Evolutionary conservation across 2,888 invertebrate genomes (phyloP).

Genomic region (Myathropa florea): DNA sequence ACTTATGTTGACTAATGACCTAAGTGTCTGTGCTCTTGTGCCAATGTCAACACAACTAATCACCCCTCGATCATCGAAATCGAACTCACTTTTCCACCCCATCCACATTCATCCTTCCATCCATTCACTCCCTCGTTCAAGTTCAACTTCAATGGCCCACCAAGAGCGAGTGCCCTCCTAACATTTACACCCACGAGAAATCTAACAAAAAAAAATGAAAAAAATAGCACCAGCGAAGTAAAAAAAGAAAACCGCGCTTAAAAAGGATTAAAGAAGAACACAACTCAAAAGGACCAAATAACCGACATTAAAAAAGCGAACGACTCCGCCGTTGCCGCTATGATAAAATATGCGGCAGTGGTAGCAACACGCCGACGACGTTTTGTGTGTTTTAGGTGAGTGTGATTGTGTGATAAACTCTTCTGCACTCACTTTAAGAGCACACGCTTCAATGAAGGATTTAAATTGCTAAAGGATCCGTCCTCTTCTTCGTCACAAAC

Average conservation of each 20-base stretch:
- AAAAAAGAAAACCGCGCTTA: constrained; percentile 47
- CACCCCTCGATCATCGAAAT: neutral
- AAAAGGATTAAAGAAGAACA: constrained; percentile 53
- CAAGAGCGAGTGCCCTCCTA: constrained; percentile 29
- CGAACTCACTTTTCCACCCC: neutral
- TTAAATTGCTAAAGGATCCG: constrained; percentile 69
- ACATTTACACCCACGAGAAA: constrained; percentile 43
- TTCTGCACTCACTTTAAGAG: constrained; percentile 70
- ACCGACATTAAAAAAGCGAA: constrained; percentile 70
- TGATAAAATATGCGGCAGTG: constrained; percentile 71
- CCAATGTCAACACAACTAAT: constrained; percentile 1
- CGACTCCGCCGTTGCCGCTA: constrained; percentile 36
- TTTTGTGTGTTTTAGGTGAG: constrained; percentile 67
- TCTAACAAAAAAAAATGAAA: neutral
- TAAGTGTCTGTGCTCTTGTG: neutral
- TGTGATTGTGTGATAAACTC: constrained; percentile 71
- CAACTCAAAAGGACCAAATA: constrained; percentile 68
- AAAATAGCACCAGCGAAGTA: neutral
- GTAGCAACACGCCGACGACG: constrained; percentile 64
- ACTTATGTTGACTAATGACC: neutral
- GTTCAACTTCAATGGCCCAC: constrained; percentile 43
- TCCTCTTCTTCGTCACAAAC: constrained; percentile 8
- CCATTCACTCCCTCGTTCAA: constrained; percentile 19
- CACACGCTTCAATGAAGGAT: constrained; percentile 71
- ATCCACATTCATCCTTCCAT: no score